Evolutionary conservation across 37 sponge, comb jelly and placozoan genomes (phyloP).

Genomic region (Corticium candelabrum): DNA sequence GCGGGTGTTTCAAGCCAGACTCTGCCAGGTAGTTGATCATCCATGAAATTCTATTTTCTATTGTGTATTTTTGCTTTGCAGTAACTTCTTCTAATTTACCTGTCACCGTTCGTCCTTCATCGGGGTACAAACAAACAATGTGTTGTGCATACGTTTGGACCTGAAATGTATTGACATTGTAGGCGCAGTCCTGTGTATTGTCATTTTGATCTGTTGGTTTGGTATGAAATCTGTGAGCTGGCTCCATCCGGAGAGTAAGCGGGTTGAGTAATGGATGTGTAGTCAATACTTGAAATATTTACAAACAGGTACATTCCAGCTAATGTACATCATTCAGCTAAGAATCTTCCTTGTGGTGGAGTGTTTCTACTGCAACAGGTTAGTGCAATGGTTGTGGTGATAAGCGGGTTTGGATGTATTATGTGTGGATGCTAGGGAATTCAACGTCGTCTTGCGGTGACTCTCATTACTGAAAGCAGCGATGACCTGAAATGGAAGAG

Average conservation of each 20-base stretch:
- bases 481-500: constrained; percentile 54
- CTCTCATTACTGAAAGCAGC: constrained; percentile 63
- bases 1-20: too few relatives aligned
- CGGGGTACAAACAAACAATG: too few relatives aligned
- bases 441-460: constrained; percentile 71
- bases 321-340: constrained; percentile 42
- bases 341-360: constrained; percentile 13
- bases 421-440: constrained; percentile 24
- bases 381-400: background rate
- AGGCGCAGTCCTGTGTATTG: too few relatives aligned
- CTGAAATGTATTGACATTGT: too few relatives aligned
- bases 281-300: background rate
- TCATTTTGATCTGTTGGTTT: constrained; percentile 42
- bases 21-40: too few relatives aligned
- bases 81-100: too few relatives aligned
- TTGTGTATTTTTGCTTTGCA: too few relatives aligned
- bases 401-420: background rate
- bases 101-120: too few relatives aligned
- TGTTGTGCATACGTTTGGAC: too few relatives aligned
- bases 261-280: too few relatives aligned
- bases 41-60: too few relatives aligned
- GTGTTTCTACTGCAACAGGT: constrained; percentile 64
- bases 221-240: constrained; percentile 87
- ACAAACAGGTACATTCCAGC: constrained; percentile 40
- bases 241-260: constrained; percentile 72